Conservation (phyloP, 1,140 invertebrate genomes). For the Ceratina calcarata region DNA sequence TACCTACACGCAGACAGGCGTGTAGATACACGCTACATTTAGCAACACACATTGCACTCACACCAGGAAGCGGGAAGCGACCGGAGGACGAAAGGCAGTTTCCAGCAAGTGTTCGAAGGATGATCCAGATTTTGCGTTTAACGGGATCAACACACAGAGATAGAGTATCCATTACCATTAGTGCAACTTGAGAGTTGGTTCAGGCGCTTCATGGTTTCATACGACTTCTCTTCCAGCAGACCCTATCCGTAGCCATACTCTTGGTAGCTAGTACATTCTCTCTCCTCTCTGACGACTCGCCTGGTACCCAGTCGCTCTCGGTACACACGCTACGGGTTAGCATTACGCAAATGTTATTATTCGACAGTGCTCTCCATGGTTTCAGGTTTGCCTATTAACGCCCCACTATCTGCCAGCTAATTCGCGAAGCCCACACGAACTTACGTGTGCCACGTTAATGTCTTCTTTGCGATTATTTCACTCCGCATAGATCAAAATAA, state of each 20-base stretch:
- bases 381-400: conserved; percentile 25
- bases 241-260: neutral
- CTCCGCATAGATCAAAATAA: too few species aligned
- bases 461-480: too few species aligned
- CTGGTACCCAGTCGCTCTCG: neutral
- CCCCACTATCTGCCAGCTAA: neutral
- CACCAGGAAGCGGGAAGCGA: neutral
- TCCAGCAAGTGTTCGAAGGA: conserved; percentile 19
- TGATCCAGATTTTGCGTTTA: conserved; percentile 26
- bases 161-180: conserved; percentile 42
- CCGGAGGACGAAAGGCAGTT: neutral
- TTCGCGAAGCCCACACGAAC: neutral
- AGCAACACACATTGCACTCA: too few species aligned
- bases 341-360: conserved; percentile 45
- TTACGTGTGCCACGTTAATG: too few species aligned
- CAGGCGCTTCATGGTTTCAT: conserved; percentile 26
- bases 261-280: too few species aligned
- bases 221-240: neutral
- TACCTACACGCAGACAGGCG: too few species aligned
- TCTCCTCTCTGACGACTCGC: conserved; percentile 16
- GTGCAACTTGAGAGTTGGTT: conserved; percentile 26
- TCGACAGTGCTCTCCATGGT: neutral
- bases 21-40: neutral
- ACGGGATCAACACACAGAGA: neutral
- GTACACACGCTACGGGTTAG: neutral